Evolutionary conservation across 2,888 invertebrate species (phyloP).

Genomic region (Galerucella calmariensis): DNA sequence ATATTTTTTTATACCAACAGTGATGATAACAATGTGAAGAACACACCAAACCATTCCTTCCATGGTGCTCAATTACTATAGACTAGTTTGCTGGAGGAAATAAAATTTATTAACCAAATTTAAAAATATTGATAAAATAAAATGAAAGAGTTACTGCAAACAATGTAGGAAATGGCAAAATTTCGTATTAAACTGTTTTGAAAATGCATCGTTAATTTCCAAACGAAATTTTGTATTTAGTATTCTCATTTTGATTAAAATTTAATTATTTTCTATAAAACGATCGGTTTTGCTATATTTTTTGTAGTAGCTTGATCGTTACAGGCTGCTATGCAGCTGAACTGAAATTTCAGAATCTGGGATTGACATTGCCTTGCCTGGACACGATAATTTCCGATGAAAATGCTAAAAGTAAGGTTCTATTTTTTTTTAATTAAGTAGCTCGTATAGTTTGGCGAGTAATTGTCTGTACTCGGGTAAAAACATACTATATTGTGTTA

Average conservation of each 20-base stretch:
- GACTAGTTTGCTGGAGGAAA: slow-evolving; percentile 48
- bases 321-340: slow-evolving; percentile 48
- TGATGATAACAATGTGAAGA: slow-evolving; percentile 35
- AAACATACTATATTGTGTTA: background rate
- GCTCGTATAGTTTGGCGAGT: background rate
- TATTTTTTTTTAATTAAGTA: background rate
- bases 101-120: slow-evolving; percentile 33
- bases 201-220: background rate
- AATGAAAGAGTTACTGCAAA: slow-evolving; percentile 47
- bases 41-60: slow-evolving; percentile 71
- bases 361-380: slow-evolving; percentile 55
- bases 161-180: background rate
- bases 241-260: background rate
- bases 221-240: background rate
- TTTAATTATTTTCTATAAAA: background rate
- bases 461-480: background rate
- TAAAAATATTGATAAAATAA: slow-evolving; percentile 23
- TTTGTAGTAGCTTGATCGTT: slow-evolving; percentile 8
- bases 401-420: background rate
- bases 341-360: slow-evolving; percentile 57
- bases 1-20: slow-evolving; percentile 38
- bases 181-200: too few relatives aligned
- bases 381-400: slow-evolving; percentile 42
- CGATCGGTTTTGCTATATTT: background rate
- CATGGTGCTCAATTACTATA: slow-evolving; percentile 73